Base-by-base conservation (phyloP, 1,140 invertebrate species). In the Drosophila arizonae region DNA sequence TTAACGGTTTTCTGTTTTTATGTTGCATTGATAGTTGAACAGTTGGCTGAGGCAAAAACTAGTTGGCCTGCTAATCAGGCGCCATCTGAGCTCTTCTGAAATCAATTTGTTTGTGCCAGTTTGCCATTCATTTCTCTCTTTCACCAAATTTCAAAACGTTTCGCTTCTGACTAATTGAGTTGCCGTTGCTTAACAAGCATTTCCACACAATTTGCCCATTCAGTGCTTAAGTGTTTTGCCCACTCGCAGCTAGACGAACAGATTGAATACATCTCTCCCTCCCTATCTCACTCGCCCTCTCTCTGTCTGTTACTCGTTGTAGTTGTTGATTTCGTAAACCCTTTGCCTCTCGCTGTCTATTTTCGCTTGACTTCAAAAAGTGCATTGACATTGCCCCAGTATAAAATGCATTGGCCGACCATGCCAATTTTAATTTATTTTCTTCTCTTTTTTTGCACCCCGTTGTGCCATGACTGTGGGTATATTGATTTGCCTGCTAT, bases 371-470 rank as follows among this genome's bases (percentile, higher is more conserved):
- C 69, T 39, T 58, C 43, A 62, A 82, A 82, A 87, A 86, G 82
- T 73, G 84, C 82, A 86, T 87, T 86, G 82, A 86, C 82, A 86
- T 86, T 86, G 81, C 73, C 79, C 41, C 72, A 77, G 67, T 76
- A 82, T 82, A 71, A 76, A 85, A 78, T 86, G 81, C 81, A 86
- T 86, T 86, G 82, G 72, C 82, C 73, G 66, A 60, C 63, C 72
- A 81, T 76, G 78, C 79, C 81, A 82, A 86, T 81, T 86, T 81
- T 79, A 82, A 82, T 87, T 82, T 55, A 48, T 60, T 50, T 64
- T 70, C 68, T 39, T 43, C 11, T 50, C 54, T 54, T 51, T 24
- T 56, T 51, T 39, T 24, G 45, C 66, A 43, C 62, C 54, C 69
- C 45, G 46, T 72, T 45, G 33, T 33, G 33, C n/a, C 15, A 5